Evolutionary conservation across 2,888 invertebrate species (phyloP).

Genomic region (Eupeodes latifasciatus): DNA sequence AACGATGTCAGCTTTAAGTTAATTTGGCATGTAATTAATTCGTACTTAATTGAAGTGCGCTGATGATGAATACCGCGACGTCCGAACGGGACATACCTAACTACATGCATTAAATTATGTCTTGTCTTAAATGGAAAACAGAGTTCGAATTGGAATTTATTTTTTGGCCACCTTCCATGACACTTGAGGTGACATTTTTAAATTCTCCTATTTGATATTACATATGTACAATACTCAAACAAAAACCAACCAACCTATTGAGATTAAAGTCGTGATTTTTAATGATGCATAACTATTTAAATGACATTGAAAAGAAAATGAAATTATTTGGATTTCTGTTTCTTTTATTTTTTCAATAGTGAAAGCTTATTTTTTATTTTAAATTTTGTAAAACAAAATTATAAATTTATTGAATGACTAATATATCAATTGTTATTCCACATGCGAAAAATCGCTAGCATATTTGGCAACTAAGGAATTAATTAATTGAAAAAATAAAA

Average conservation of each 20-base stretch:
- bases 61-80: not conserved
- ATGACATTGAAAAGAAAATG: constrained; percentile 63
- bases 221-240: not conserved
- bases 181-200: constrained; percentile 5
- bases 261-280: constrained; percentile 13
- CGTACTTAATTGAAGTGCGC: constrained; percentile 4
- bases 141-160: not conserved
- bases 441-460: constrained; percentile 1
- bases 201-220: constrained; percentile 12
- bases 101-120: constrained; percentile 15
- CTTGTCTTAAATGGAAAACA: constrained; percentile 10
- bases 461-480: constrained; percentile 32
- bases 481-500: constrained; percentile 3
- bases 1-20: constrained; percentile 16
- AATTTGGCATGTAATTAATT: constrained; percentile 34
- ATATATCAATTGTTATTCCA: constrained; percentile 11
- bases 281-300: constrained; percentile 20
- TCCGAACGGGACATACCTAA: not conserved
- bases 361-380: constrained; percentile 23
- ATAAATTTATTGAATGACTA: not conserved
- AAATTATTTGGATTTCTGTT: constrained; percentile 21
- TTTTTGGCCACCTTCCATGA: constrained; percentile 16
- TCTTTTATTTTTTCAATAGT: not conserved
- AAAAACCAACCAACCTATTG: not conserved
- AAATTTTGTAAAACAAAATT: not conserved